phyloP scores from a whole-genome alignment of 2,797 vertebrate species.

The Chrosomus eos region DNA sequence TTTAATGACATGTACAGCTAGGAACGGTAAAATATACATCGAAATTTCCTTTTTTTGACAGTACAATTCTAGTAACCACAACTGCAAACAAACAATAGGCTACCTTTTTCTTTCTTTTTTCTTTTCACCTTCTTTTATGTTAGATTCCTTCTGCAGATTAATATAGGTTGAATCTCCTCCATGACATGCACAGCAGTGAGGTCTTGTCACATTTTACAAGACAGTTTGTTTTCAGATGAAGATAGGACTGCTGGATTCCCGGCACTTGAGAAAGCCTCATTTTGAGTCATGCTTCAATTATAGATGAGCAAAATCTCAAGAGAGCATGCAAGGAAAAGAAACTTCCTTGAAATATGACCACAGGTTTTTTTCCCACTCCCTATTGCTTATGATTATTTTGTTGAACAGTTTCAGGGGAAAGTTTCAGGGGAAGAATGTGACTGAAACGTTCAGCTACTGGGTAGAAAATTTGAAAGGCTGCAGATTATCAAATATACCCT shows the following conservation, averaged over 20 bases:
- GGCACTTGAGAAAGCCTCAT: constrained; percentile 24
- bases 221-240: constrained; percentile 16
- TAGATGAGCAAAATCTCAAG: constrained; percentile 39
- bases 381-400: constrained; percentile 13
- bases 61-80: background rate
- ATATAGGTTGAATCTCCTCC: background rate
- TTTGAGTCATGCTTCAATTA: constrained; percentile 40
- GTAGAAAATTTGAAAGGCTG: background rate
- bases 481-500: background rate
- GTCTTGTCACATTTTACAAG: constrained; percentile 18
- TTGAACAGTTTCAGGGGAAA: constrained; percentile 5
- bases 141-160: background rate
- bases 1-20: background rate
- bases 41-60: background rate
- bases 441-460: background rate
- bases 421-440: background rate
- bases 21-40: background rate
- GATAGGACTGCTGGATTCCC: constrained; percentile 8
- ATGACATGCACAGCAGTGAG: background rate
- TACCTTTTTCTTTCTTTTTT: background rate
- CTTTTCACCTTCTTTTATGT: background rate
- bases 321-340: constrained; percentile 19
- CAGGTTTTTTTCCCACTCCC: background rate
- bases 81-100: background rate
- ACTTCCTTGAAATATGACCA: background rate